Base-by-base conservation (phyloP, 2,797 vertebrate species). In the Ptychobarbus kaznakovi region DNA sequence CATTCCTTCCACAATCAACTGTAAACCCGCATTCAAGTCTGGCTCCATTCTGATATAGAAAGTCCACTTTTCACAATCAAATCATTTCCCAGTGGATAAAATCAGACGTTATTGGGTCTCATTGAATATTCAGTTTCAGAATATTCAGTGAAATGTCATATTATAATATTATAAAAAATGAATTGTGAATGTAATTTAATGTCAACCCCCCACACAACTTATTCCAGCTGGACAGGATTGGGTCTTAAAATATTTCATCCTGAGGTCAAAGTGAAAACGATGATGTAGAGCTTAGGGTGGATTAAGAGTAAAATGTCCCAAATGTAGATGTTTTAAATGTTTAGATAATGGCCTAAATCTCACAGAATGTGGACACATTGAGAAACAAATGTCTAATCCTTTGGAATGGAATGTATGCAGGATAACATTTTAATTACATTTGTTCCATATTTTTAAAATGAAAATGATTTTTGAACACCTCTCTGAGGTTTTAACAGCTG, bases 281-380 rank as follows among this genome's bases (percentile, higher is more conserved):
- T 83, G 73, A 75, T 75, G 66, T 49, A 28, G 58, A 51, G 70
- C 1, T 83, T 75, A 51, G 70, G 63, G 32, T 75, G 72, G 81
- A 66, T 83, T 83, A 66, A 63, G 4, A 75, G 4, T 9, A 65
- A 46, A 68, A 46, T 40, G 46, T 74, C 46, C 44, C 22, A 66
- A 76, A 66, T 83, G 12, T 38, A 5, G 15, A 76, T 63, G 35
- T 76, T 15, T 76, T 76, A 61, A 61, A 61, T 65, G 58, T 76
- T 65, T 75, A 65, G 6, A 28, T 83, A 25, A 56, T 70, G 66
- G 38, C 15, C 42, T 16, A n/a, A 81, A 35, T 1, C 42, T 72
- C 12, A 44, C 40, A 15, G 69, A 44, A 44, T 73, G n/a, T 4
- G 40, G 10, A 32, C 51, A 38, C 10, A 53, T 13, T 22, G 51